Evolutionary conservation across 2,888 invertebrate genomes (phyloP).

Genomic region (Lepidonotus clava): DNA sequence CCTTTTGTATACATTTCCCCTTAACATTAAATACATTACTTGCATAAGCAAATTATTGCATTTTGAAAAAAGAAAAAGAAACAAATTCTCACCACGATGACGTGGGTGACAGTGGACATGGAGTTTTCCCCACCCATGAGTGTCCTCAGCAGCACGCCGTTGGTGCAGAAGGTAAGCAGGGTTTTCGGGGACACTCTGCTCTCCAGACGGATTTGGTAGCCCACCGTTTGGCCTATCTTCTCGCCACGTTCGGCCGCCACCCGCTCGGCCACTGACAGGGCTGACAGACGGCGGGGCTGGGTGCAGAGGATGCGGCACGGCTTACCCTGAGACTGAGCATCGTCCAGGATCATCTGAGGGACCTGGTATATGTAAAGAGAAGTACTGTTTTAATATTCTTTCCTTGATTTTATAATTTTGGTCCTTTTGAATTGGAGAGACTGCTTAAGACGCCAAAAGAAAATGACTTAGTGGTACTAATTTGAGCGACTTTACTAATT

Average conservation of each 20-base stretch:
- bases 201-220: constrained; percentile 95
- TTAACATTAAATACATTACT: too few species aligned
- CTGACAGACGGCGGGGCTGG: constrained; percentile 94
- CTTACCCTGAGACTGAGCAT: constrained; percentile 83
- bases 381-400: too few species aligned
- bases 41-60: too few species aligned
- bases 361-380: constrained; percentile 83
- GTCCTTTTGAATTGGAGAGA: too few species aligned
- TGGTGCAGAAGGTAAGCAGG: constrained; percentile 93
- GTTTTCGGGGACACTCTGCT: constrained; percentile 90
- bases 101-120: constrained; percentile 89
- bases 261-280: constrained; percentile 93
- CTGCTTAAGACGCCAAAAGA: too few species aligned
- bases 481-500: too few species aligned
- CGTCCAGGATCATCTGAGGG: constrained; percentile 94
- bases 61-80: too few species aligned
- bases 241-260: constrained; percentile 94
- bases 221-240: constrained; percentile 88
- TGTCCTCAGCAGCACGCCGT: constrained; percentile 92
- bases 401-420: too few species aligned
- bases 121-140: constrained; percentile 90
- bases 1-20: too few species aligned
- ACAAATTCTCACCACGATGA: constrained; percentile 81
- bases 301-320: constrained; percentile 94
- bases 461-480: too few species aligned